phyloP scores from a whole-genome alignment of 2,888 invertebrate species.

The Stegana nigrithorax region DNA sequence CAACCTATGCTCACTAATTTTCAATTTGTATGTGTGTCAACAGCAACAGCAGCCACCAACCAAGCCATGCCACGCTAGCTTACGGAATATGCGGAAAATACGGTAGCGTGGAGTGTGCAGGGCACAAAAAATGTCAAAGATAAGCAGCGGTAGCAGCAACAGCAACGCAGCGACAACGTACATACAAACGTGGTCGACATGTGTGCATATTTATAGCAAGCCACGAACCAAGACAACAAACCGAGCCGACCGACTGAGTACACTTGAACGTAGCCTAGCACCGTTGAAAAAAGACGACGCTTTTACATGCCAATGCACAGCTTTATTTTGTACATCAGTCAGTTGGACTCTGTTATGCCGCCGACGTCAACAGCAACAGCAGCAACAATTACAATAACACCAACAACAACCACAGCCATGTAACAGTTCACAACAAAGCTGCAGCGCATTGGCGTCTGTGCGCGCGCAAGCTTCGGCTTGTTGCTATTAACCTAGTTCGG shows the following conservation, averaged over 20 bases:
- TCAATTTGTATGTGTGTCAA: conserved; percentile 23
- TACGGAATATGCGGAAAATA: no score
- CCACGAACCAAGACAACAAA: neutral
- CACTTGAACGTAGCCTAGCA: conserved; percentile 6
- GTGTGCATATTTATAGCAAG: conserved; percentile 4
- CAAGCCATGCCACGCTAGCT: no score
- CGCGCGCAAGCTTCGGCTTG: no score
- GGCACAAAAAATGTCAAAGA: neutral
- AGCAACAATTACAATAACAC: no score
- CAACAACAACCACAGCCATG: neutral
- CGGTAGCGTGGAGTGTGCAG: no score
- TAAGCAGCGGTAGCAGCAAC: neutral
- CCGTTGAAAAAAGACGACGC: no score
- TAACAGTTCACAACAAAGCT: neutral
- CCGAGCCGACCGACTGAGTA: neutral
- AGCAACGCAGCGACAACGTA: no score
- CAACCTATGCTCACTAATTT: conserved; percentile 10
- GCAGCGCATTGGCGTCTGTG: neutral
- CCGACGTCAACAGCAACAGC: no score
- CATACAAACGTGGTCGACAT: neutral
- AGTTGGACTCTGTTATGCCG: no score
- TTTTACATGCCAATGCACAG: no score
- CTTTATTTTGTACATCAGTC: no score
- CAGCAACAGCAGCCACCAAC: neutral
- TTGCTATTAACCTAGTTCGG: neutral